Percentiles rank a stretch among this genome's conserved stretches.
Evolutionary conservation across 1,140 invertebrate species (phyloP).

Genomic region (Pachypeltis micranthus): DNA sequence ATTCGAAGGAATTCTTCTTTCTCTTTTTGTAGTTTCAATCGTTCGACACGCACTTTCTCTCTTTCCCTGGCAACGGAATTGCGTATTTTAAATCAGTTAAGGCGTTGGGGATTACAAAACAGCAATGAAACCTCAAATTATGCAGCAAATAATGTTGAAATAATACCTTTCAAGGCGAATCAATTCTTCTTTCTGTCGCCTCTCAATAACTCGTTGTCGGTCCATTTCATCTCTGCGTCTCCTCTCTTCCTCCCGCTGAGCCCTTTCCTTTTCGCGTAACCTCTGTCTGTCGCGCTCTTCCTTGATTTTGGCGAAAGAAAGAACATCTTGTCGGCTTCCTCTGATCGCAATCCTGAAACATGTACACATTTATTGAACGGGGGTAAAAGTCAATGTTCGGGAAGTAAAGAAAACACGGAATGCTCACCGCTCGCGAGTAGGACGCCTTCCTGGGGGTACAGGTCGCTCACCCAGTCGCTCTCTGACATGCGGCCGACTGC

Average conservation of each 20-base stretch:
- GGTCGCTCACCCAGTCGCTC: constrained; percentile 15
- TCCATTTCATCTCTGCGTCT: constrained; percentile 56
- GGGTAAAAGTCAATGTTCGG: too few relatives aligned
- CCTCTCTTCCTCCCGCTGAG: constrained; percentile 58
- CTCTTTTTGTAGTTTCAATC: constrained; percentile 63
- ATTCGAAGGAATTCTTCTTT: constrained; percentile 64
- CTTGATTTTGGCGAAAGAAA: constrained; percentile 31
- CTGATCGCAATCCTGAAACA: not conserved
- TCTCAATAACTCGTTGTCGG: constrained; percentile 60
- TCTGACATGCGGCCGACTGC: not conserved
- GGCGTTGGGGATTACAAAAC: not conserved
- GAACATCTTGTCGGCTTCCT: constrained; percentile 31
- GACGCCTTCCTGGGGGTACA: constrained; percentile 11
- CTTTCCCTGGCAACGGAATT: constrained; percentile 45
- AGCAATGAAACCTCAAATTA: not conserved
- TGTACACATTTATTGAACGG: too few relatives aligned
- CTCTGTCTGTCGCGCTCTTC: constrained; percentile 68
- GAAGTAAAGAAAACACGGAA: not conserved
- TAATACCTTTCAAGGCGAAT: constrained; percentile 48
- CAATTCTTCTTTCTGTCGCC: constrained; percentile 66
- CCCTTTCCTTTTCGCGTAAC: constrained; percentile 59
- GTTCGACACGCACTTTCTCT: constrained; percentile 60
- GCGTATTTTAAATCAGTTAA: not conserved
- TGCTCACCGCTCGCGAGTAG: constrained; percentile 31
- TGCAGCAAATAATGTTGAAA: not conserved